These are phyloP conservation scores for Ceratotherium simum DNA, from an alignment of 2,113 vertebrate species.

Conservation along the genomic window DNA sequence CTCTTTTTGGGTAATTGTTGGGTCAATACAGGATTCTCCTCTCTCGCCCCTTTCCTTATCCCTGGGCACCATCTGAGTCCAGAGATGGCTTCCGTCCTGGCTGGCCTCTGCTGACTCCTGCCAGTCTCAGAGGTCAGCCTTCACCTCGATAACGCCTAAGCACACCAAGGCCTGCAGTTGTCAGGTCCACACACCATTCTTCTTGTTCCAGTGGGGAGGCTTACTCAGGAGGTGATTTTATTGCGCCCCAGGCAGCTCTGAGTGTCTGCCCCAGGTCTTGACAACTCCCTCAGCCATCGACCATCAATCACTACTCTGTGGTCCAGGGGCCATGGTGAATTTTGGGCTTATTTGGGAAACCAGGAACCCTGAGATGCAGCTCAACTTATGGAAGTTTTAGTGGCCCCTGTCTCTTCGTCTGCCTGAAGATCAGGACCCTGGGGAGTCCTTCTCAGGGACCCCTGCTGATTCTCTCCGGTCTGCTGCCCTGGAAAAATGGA, in stretches of 20 bases:
- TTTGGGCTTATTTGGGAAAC: neutral
- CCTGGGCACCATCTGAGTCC: neutral
- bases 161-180: accelerated
- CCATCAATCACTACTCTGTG: too few relatives aligned
- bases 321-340: neutral
- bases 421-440: neutral
- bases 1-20: neutral
- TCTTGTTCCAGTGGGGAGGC: neutral
- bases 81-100: neutral
- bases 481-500: neutral
- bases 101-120: neutral
- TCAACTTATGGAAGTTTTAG: neutral
- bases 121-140: neutral
- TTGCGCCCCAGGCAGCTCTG: accelerated
- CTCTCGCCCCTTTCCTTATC: neutral
- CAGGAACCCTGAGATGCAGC: neutral
- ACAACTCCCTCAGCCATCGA: accelerated
- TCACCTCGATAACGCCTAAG: neutral
- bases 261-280: neutral
- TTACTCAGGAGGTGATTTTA: neutral
- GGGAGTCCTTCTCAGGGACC: neutral
- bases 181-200: neutral
- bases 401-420: neutral
- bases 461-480: neutral
- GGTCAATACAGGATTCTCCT: neutral